phyloP scores from a whole-genome alignment of 2,797 vertebrate genomes.

The Acomys russatus region DNA sequence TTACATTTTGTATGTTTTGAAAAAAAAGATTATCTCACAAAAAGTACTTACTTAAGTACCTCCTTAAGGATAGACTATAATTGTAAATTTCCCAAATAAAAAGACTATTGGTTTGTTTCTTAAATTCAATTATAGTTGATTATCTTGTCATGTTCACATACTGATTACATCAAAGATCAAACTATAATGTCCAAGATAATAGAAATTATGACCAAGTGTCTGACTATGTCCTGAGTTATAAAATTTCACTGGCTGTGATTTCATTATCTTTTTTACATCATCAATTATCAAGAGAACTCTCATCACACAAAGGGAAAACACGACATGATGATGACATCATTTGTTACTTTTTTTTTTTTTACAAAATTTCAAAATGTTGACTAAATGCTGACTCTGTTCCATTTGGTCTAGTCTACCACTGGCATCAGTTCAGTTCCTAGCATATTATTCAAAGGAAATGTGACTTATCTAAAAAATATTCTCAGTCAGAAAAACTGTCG shows the following conservation, averaged over 20 bases:
- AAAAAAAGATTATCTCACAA: not conserved
- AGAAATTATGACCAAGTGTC: constrained; percentile 17
- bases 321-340: constrained; percentile 36
- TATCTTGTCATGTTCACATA: constrained; percentile 38
- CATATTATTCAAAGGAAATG: constrained; percentile 57
- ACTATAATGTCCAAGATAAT: not conserved
- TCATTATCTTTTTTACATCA: constrained; percentile 26
- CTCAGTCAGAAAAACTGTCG: not conserved
- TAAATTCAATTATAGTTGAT: constrained; percentile 12
- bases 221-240: constrained; percentile 21
- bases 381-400: constrained; percentile 38
- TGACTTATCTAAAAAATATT: not conserved
- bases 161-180: constrained; percentile 18
- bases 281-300: not conserved
- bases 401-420: constrained; percentile 39
- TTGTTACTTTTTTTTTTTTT: constrained; percentile 17
- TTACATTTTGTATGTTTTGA: constrained; percentile 40
- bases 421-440: not conserved
- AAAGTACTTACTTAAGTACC: not conserved
- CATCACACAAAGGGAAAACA: constrained; percentile 55
- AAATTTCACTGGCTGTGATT: not conserved
- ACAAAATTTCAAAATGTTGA: constrained; percentile 65
- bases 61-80: not conserved
- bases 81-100: constrained; percentile 47
- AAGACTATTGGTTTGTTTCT: constrained; percentile 16